Evolutionary conservation across 2,113 vertebrate genomes (phyloP), one percentile per base, ranked within the genome.

Genomic region (Siniperca chuatsi): DNA sequence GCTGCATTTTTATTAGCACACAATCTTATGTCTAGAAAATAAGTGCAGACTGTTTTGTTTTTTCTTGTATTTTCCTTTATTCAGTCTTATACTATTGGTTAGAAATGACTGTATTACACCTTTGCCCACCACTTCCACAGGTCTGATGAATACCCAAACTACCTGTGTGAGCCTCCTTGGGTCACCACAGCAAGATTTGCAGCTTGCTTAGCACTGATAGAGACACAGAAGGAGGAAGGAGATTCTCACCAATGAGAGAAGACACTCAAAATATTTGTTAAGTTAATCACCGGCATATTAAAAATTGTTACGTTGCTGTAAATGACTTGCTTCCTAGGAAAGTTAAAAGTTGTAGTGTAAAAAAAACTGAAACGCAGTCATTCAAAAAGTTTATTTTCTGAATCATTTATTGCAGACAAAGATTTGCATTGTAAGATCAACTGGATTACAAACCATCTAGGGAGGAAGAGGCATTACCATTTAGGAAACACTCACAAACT

Each of bases 141-240:
- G 95, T 75, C 91, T 50, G 91, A 89, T 6, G 88, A 93, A 0
- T 62, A 81, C 65, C 88, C 85, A 78, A 95, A 95, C 85, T 92
- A 93, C 75, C 84, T 94, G 74, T 83, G 85, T 1, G 93, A 95
- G 75, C 92, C 93, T 1, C 88, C 89, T 7, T 94, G 94, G 93
- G 91, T 95, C 21, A 83, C 94, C 25, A 95, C 93, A 3, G 91
- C 91, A 77, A 93, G 90, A 89, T 42, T 94, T 44, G 91, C 93
- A 0, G 92, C 92, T 37, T 94, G 90, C 1, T 82, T 94, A 40
- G 93, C 95, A 4, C 90, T 90, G 0, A 94, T 87, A 48, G 65
- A 57, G 20, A 23, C 11, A 1, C 75, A 50, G 70, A 78, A 86
- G 40, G 67, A 58, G 91, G 84, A 86, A 91, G 13, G 20, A 1